Base-by-base conservation (phyloP, 2,888 invertebrate species). In the Saturnia japonica region DNA sequence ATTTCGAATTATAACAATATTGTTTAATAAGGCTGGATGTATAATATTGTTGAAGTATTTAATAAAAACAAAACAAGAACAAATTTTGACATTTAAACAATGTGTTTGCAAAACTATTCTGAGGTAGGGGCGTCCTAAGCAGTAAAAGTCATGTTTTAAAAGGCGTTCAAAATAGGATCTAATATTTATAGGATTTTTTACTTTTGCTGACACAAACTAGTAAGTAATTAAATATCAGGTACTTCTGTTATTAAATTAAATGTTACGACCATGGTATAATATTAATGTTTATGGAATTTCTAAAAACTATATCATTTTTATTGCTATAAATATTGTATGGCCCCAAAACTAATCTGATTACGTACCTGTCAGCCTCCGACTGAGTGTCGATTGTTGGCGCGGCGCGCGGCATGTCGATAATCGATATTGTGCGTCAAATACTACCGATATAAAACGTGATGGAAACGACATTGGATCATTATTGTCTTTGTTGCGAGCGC, bases 391-490 rank as follows among this genome's bases (percentile, higher is more conserved):
- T 88, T 84, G 84, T 85, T 85, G 85, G 84, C 85, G 81, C 80
- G 77, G 80, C 82, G 80, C 85, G 81, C 80, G 77, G 80, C 82
- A 80, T 87, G 83, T 79, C 80, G 78, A 85, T 87, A 85, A 83
- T 87, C 88, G 85, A 86, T 84, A 84, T 78, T 83, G 82, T 81
- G 78, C 82, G 76, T 78, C 81, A 82, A 86, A 85, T 80, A 84
- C 67, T 84, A 86, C 85, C 84, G 87, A 86, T 87, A 80, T 80
- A 79, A 73, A 78, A 91, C 93, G 93, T 93, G 93, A 87, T 83
- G 68, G 71, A 81, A 83, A 84, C 80, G 92, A 82, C 92, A 93
- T 92, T 92, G 93, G 68, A 78, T 73, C 74, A 75, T 82, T 82
- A 87, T 88, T 91, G 88, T 90, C 88, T 90, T 84, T 87, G 84